Base-by-base conservation (phyloP, 2,797 vertebrate genomes). In the Serranus cabrilla region DNA sequence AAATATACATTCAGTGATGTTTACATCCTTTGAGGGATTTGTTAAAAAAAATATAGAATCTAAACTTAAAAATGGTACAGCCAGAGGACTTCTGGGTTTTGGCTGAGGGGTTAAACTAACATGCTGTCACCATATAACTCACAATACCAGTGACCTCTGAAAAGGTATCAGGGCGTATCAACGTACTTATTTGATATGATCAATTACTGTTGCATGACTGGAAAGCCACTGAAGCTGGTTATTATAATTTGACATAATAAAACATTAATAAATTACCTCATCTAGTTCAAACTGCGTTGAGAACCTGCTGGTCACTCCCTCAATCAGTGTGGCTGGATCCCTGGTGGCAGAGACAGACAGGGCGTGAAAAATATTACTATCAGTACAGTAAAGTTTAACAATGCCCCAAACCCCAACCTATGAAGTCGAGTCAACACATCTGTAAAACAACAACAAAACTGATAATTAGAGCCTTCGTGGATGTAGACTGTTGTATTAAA, bases 211-310 rank as follows among this genome's bases (percentile, higher is more conserved):
- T 71, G 37, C 18, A 1, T 71, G 49, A 62, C 39, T 27, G 39
- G 27, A 52, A 46, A 13, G 10, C 56, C 39, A 54, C 0, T 25
- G 1, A 20, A 40, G 0, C 8, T 4, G 1, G 3, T 20, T n/a
- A 18, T 51, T 39, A 64, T 62, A 0, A 18, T 16, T 47, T 4
- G 37, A 34, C 4, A 13, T n/a, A 5, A 65, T 55, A 52, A 73
- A 67, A 55, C 11, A 37, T 40, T 0, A 14, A 12, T 45, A 34
- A 47, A 54, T 96, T 91, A 99, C 98, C 98, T 98, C 93, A 1
- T 93, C 43, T 55, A 98, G 94, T 76, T 99, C 97, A 21, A 93
- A 96, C 0, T 94, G 85, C 0, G 95, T 88, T 21, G 96, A 94
- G 76, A 99, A 99, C 39, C 97, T 92, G 25, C 84, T 78, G 0